A percentile compares a stretch with the other conserved stretches of the same genome.
phyloP scores from a whole-genome alignment of 2,888 invertebrate genomes.

The Cancer borealis region DNA sequence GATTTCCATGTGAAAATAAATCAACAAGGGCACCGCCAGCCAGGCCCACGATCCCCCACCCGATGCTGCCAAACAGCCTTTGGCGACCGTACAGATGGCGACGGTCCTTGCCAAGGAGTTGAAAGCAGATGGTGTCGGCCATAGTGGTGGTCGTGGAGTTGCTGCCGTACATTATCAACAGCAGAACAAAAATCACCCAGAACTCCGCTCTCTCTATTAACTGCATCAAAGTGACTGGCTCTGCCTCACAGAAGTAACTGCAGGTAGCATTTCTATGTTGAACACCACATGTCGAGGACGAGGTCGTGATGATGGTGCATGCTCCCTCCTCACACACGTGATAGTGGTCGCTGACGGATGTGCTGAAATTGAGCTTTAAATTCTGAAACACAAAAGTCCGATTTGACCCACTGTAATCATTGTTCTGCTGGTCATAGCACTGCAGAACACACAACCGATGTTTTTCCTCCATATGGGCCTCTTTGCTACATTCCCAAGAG shows the following conservation, averaged over 20 bases:
- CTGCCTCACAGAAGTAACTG: slow-evolving; percentile 23
- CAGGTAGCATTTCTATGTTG: not conserved
- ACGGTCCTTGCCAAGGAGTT: slow-evolving; percentile 85
- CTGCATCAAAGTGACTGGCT: slow-evolving; percentile 21
- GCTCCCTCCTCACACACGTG: not conserved
- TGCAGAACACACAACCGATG: not conserved
- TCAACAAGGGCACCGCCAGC: slow-evolving; percentile 58
- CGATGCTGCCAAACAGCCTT: slow-evolving; percentile 66
- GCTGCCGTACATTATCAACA: slow-evolving; percentile 50
- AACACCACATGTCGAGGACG: not conserved
- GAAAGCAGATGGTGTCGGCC: slow-evolving; percentile 93
- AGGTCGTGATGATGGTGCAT: not conserved
- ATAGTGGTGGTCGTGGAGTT: slow-evolving; percentile 82
- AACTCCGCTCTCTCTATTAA: slow-evolving; percentile 21
- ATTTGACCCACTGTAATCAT: not conserved
- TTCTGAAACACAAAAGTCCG: not conserved
- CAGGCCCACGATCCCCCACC: slow-evolving; percentile 59
- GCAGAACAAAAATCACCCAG: slow-evolving; percentile 51
- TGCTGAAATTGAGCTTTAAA: not conserved
- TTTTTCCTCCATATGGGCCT: not conserved
- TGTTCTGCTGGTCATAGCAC: not conserved
- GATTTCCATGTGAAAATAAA: slow-evolving; percentile 49
- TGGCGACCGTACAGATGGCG: slow-evolving; percentile 66
- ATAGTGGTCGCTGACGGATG: not conserved
- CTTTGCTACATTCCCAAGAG: not conserved